Evolutionary conservation across 2,888 invertebrate species (phyloP).

Genomic region (Eilema caniola): DNA sequence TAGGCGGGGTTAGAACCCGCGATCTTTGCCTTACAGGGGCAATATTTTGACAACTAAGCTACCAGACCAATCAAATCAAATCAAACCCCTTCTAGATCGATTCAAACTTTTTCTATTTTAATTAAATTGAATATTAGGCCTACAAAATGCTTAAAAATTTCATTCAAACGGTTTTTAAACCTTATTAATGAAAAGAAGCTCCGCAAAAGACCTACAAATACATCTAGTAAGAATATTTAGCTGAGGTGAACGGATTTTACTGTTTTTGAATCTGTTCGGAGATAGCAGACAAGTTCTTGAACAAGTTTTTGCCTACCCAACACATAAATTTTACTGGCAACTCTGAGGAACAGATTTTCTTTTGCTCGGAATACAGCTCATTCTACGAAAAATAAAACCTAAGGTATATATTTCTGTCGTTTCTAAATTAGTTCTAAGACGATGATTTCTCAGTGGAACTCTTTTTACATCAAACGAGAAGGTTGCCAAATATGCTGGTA

Average conservation of each 20-base stretch:
- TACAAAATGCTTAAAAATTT: too few relatives aligned
- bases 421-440: background rate
- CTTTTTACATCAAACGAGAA: background rate
- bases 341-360: background rate
- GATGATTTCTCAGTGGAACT: background rate
- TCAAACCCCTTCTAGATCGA: too few relatives aligned
- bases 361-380: background rate
- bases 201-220: background rate
- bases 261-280: background rate
- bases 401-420: background rate
- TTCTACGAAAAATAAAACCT: constrained; percentile 1
- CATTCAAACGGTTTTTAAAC: too few relatives aligned
- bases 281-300: background rate
- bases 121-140: too few relatives aligned
- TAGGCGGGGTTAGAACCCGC: too few relatives aligned
- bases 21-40: too few relatives aligned
- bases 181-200: background rate
- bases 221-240: background rate
- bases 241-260: background rate
- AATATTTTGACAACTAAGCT: too few relatives aligned
- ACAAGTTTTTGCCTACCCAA: background rate
- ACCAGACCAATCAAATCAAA: too few relatives aligned
- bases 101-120: too few relatives aligned
- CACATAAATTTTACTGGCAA: background rate
- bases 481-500: background rate